A percentile compares a stretch with the other conserved stretches of the same genome.
Evolutionary conservation across 2,113 vertebrate species (phyloP).

Genomic region (Brevimyrus niger): DNA sequence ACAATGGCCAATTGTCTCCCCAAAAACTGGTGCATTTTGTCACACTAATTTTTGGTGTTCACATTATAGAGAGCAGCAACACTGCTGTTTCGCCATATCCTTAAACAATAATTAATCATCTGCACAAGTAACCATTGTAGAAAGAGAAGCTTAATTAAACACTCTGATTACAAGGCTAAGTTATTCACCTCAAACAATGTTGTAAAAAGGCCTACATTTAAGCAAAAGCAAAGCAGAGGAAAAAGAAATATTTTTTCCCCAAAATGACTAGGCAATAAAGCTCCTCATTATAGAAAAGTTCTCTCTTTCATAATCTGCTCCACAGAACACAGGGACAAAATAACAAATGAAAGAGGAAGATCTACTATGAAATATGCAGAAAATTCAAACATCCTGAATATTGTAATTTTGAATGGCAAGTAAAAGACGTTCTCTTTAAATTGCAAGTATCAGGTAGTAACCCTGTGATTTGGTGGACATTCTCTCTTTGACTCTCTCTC

Average conservation of each 20-base stretch:
- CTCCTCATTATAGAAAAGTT: neutral
- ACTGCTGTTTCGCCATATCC: neutral
- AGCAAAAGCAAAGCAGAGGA: neutral
- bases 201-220: neutral
- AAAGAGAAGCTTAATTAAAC: neutral
- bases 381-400: conserved; percentile 30
- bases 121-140: conserved; percentile 15
- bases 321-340: conserved; percentile 20
- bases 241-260: neutral
- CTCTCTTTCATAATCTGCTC: conserved; percentile 32
- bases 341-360: neutral
- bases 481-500: conserved; percentile 26
- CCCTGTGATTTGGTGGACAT: conserved; percentile 5
- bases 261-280: neutral
- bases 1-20: neutral
- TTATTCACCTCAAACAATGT: conserved; percentile 2
- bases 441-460: conserved; percentile 23
- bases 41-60: conserved; percentile 10
- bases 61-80: neutral
- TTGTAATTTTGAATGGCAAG: conserved; percentile 30
- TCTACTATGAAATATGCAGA: conserved; percentile 28
- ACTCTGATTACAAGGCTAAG: neutral
- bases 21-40: conserved; percentile 3
- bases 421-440: conserved; percentile 29
- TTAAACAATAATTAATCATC: conserved; percentile 15